Conservation (phyloP, 2,797 vertebrate genomes). For the Balearica regulorum region DNA sequence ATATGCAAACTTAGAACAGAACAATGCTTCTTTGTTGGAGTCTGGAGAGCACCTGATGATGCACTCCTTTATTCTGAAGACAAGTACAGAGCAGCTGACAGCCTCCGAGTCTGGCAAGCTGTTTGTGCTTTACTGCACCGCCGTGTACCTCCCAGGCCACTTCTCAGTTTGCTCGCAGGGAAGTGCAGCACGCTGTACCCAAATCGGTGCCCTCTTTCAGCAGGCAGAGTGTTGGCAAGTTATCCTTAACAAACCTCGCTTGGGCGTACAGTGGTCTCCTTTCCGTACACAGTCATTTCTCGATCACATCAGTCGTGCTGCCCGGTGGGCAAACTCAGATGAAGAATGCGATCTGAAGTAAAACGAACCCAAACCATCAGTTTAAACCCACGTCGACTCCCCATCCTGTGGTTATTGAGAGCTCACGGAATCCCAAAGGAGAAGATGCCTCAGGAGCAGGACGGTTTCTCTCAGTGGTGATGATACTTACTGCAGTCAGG, state of each 20-base stretch:
- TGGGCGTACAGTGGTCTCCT: rapidly evolving
- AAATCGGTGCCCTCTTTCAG: background rate
- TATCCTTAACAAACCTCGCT: rapidly evolving
- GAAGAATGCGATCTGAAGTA: background rate
- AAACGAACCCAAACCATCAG: background rate
- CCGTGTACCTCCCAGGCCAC: background rate
- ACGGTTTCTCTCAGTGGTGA: background rate
- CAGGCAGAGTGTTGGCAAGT: background rate
- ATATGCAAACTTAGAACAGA: background rate
- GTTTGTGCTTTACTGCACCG: background rate
- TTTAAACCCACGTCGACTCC: background rate
- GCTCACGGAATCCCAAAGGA: background rate
- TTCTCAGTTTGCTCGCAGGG: background rate
- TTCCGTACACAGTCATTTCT: rapidly evolving
- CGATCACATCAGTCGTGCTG: background rate
- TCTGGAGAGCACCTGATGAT: background rate
- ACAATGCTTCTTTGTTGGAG: background rate
- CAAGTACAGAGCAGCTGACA: background rate
- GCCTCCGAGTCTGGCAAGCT: background rate
- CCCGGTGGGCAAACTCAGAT: background rate
- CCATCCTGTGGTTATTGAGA: background rate
- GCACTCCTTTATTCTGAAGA: rapidly evolving
- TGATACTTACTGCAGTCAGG: background rate
- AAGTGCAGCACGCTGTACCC: background rate
- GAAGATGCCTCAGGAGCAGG: background rate